Evolutionary conservation across 2,888 invertebrate species (phyloP), one percentile per base, ranked within the genome.

Genomic region (Morpho achilles): DNA sequence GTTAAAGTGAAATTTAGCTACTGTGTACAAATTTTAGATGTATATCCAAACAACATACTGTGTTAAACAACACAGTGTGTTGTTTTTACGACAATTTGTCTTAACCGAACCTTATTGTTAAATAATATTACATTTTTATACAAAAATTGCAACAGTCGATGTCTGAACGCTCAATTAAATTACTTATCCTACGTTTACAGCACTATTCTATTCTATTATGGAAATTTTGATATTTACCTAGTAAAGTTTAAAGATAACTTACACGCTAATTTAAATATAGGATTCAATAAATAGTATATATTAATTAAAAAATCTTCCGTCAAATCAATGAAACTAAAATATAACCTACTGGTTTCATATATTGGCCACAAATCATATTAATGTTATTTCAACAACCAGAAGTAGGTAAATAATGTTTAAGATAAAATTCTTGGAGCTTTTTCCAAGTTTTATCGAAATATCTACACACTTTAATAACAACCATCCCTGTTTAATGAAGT

Each of bases 251-350:
- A 16, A 65, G 69, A 68, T 72, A 67, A 56, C 72, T 78, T 80
- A 77, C 23, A 46, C 60, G 61, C 67, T 77, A 80, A 69, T 74
- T 82, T 83, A 85, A 86, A 84, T 84, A 85, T 77, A 73, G 74
- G 74, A 75, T 76, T 84, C 74, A 89, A 89, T 89, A 87, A 88
- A 86, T 88, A 85, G 81, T 79, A 87, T 87, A 87, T 87, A 87
- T 87, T 88, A 88, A 77, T 80, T 76, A 79, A 74, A 76, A 75
- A 73, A 69, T 72, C 75, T 69, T 76, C 67, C 67, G 68, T 67
- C 73, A 54, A 53, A 23, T 32, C 61, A 61, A 54, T 61, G 59
- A 58, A 60, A 43, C 56, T 53, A 59, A 54, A 42, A 63, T 59
- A 44, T 58, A 53, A 56, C 57, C 51, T 57, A 39, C 53, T 60